A percentile compares a stretch with the other conserved stretches of the same genome.
phyloP scores from a whole-genome alignment of 2,888 invertebrate genomes.

The Emmelina monodactyla region DNA sequence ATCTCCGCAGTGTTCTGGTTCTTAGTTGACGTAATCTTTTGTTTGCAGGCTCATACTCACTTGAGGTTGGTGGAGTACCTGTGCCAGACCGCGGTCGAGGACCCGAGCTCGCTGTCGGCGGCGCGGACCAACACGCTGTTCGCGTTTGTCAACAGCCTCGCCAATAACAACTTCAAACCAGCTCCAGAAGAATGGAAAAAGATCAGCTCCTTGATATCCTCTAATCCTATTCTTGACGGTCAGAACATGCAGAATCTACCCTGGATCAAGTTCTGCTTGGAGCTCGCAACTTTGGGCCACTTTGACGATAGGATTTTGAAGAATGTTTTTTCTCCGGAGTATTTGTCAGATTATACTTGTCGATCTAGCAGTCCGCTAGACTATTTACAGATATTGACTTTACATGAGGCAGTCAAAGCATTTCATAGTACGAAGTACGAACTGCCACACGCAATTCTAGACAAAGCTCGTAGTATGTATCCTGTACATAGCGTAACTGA shows the following conservation, averaged over 20 bases:
- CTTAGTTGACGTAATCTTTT: not conserved
- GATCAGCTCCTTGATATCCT: slow-evolving; percentile 44
- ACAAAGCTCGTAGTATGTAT: slow-evolving; percentile 34
- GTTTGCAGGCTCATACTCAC: slow-evolving; percentile 61
- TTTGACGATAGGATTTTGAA: slow-evolving; percentile 62
- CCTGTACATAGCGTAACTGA: slow-evolving; percentile 32
- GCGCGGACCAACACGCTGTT: slow-evolving; percentile 46
- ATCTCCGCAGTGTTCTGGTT: not conserved
- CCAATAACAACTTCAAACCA: slow-evolving; percentile 69
- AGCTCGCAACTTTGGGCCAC: slow-evolving; percentile 66
- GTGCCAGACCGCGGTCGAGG: slow-evolving; percentile 44
- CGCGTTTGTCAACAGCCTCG: slow-evolving; percentile 60
- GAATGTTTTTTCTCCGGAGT: slow-evolving; percentile 56
- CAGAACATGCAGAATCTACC: slow-evolving; percentile 40
- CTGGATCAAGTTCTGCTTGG: slow-evolving; percentile 61
- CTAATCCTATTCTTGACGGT: slow-evolving; percentile 37
- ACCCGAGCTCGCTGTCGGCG: slow-evolving; percentile 37
- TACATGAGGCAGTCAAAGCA: slow-evolving; percentile 63
- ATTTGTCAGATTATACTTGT: slow-evolving; percentile 39
- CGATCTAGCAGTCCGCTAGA: slow-evolving; percentile 45
- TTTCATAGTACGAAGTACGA: slow-evolving; percentile 43
- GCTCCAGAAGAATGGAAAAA: slow-evolving; percentile 50
- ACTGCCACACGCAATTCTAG: slow-evolving; percentile 40
- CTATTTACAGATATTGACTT: slow-evolving; percentile 51
- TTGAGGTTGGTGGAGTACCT: slow-evolving; percentile 67